phyloP scores from a whole-genome alignment of 2,113 vertebrate genomes.

The Elephas maximus region DNA sequence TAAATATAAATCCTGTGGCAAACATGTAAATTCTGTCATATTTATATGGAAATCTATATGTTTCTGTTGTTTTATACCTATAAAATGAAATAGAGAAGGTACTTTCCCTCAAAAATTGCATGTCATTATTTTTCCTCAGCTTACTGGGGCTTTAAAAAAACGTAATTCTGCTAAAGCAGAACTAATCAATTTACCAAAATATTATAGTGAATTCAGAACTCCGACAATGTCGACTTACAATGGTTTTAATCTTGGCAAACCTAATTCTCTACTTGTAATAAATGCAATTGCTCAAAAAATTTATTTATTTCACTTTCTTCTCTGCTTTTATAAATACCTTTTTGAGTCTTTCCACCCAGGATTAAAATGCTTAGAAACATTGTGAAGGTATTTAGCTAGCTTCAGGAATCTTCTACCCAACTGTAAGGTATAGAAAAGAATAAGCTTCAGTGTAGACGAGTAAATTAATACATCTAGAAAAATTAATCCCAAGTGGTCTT shows the following conservation, averaged over 20 bases:
- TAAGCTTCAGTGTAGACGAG: slow-evolving; percentile 53
- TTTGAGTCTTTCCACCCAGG: slow-evolving; percentile 48
- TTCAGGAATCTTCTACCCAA: background rate
- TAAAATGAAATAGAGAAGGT: background rate
- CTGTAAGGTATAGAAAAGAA: slow-evolving; percentile 24
- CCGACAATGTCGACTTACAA: slow-evolving; percentile 25
- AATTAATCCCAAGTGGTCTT: slow-evolving; percentile 67
- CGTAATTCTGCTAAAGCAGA: slow-evolving; percentile 29
- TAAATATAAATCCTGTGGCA: background rate
- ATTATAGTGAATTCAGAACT: slow-evolving; percentile 25
- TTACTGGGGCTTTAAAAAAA: background rate
- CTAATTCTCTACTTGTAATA: slow-evolving; percentile 56
- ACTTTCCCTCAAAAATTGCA: background rate
- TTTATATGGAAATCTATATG: background rate
- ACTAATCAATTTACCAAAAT: slow-evolving; percentile 40
- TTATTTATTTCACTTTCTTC: slow-evolving; percentile 35
- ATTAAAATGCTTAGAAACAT: slow-evolving; percentile 65
- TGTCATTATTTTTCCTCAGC: background rate
- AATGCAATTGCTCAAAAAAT: slow-evolving; percentile 54
- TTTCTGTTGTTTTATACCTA: background rate
- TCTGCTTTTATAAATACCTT: slow-evolving; percentile 25
- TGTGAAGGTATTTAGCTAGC: slow-evolving; percentile 57
- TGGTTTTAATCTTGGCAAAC: slow-evolving; percentile 57
- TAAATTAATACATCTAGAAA: slow-evolving; percentile 70
- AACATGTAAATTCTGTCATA: background rate